Percentiles rank a stretch among this genome's conserved stretches.
Evolutionary conservation across 1,140 invertebrate species (phyloP).

Genomic region (Cydia strobilella): DNA sequence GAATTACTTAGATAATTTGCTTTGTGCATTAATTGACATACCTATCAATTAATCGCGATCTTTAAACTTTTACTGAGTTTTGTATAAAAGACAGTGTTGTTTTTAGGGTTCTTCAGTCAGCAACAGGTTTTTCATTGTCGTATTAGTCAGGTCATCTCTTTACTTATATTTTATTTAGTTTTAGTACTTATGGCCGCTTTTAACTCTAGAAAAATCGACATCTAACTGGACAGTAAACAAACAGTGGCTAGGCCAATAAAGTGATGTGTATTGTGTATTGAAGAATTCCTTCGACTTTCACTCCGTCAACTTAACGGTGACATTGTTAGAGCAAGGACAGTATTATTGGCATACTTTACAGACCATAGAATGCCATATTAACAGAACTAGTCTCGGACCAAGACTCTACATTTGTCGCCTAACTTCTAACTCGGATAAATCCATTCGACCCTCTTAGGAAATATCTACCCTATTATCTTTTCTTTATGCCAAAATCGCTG

Average conservation of each 20-base stretch:
- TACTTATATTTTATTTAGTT: neutral
- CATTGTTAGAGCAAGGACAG: conserved; percentile 18
- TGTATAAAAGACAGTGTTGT: neutral
- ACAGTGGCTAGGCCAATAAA: conserved; percentile 11
- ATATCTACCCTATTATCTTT: too few relatives aligned
- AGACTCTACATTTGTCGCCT: too few relatives aligned
- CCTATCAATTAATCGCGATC: neutral
- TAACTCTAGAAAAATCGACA: neutral
- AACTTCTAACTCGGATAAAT: too few relatives aligned
- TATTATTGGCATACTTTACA: neutral
- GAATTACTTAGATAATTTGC: neutral
- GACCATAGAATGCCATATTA: neutral
- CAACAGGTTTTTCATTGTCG: neutral
- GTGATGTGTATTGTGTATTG: conserved; percentile 3
- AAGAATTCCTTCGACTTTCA: conserved; percentile 27
- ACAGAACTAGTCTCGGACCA: too few relatives aligned
- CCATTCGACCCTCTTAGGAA: too few relatives aligned
- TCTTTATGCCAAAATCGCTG: too few relatives aligned
- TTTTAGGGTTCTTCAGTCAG: neutral
- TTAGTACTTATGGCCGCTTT: neutral
- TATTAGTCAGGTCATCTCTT: neutral
- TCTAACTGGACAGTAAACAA: conserved; percentile 9
- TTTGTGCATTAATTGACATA: neutral
- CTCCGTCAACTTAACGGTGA: conserved; percentile 8
- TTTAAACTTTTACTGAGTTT: neutral